A percentile compares a stretch with the other conserved stretches of the same genome.
phyloP scores from a whole-genome alignment of 2,888 invertebrate species.

The Stenurella melanura region DNA sequence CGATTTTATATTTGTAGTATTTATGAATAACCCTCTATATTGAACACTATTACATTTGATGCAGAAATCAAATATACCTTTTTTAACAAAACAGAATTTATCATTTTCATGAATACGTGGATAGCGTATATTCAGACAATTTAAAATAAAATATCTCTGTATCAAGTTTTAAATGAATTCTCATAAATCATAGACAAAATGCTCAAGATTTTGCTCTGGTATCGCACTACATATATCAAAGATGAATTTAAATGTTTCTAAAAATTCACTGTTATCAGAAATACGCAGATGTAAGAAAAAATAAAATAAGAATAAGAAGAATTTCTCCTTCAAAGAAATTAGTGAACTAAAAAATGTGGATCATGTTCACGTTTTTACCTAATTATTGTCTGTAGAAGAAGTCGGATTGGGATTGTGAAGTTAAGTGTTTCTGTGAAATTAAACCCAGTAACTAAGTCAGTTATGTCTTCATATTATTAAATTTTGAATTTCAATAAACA shows the following conservation, averaged over 20 bases:
- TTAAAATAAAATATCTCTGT: slow-evolving; percentile 2
- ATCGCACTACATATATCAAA: slow-evolving; percentile 11
- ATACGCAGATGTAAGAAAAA: slow-evolving; percentile 14
- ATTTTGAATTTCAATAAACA: too few species aligned
- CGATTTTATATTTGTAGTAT: too few species aligned
- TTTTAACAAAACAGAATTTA: neutral
- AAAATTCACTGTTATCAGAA: neutral
- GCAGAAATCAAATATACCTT: neutral
- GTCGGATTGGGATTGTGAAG: too few species aligned
- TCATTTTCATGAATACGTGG: neutral
- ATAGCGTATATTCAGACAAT: neutral
- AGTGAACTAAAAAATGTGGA: neutral
- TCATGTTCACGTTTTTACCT: too few species aligned
- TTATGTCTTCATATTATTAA: too few species aligned
- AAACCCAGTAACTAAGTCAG: neutral
- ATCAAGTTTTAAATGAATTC: slow-evolving; percentile 6
- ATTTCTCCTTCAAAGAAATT: neutral
- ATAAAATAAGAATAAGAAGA: neutral
- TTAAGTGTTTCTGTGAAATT: neutral
- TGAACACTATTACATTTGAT: neutral
- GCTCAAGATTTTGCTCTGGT: neutral
- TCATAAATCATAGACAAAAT: slow-evolving; percentile 9
- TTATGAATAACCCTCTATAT: too few species aligned
- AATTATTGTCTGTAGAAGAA: too few species aligned
- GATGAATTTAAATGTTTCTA: slow-evolving; percentile 6